These are phyloP conservation scores for Oryzias sinensis DNA, from an alignment of 2,797 vertebrate species.

Conservation along the genomic window DNA sequence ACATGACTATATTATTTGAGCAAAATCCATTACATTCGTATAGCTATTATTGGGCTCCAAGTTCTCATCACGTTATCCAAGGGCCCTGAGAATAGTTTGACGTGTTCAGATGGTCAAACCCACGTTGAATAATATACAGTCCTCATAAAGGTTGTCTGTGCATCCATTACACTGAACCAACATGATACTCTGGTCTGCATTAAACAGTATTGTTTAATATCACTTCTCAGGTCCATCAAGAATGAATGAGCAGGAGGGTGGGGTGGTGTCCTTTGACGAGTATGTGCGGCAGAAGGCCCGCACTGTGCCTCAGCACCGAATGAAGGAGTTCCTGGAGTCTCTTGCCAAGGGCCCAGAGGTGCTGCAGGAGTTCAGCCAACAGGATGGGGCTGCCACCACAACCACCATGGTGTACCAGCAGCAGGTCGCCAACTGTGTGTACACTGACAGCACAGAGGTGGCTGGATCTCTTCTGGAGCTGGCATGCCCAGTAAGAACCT, in stretches of 20 bases:
- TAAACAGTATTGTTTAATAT: background rate
- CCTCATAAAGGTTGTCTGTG: background rate
- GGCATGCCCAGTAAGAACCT: constrained; percentile 89
- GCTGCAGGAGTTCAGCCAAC: constrained; percentile 94
- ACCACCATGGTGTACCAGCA: constrained; percentile 96
- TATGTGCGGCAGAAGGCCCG: constrained; percentile 98
- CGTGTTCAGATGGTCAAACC: too few species aligned
- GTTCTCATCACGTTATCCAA: background rate
- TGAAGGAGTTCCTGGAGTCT: constrained; percentile 99
- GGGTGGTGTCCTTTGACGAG: constrained; percentile 97
- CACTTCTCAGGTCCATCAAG: constrained; percentile 53
- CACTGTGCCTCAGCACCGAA: constrained; percentile 96
- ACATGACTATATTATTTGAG: too few species aligned
- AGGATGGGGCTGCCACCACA: constrained; percentile 77
- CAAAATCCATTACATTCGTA: too few species aligned
- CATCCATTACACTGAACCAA: background rate
- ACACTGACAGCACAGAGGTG: constrained; percentile 98
- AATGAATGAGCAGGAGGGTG: constrained; percentile 99
- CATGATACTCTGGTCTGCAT: background rate
- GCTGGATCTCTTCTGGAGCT: constrained; percentile 96
- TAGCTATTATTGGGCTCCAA: background rate
- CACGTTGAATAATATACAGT: background rate
- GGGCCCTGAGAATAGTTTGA: background rate
- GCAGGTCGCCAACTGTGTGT: constrained; percentile 92
- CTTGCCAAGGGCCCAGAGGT: constrained; percentile 94